Base-by-base conservation (phyloP, 2,888 invertebrate species). In the Xestia rhomboidea region DNA sequence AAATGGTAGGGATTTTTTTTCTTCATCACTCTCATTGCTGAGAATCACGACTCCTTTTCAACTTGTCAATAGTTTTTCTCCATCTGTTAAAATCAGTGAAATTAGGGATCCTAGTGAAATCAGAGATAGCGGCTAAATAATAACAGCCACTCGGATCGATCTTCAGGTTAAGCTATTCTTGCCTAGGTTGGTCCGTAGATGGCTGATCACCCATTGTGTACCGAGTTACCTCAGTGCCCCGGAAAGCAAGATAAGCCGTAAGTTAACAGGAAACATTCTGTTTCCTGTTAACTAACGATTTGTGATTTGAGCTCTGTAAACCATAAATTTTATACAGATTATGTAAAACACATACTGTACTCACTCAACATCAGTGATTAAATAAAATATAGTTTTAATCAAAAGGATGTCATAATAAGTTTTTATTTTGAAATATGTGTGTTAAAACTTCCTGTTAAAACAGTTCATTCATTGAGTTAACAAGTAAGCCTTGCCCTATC, bases 361-460 rank as follows among this genome's bases (percentile, higher is more conserved):
- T 49, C 21, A 49, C 41, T 57, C 62, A 34, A 30, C 24, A 44
- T 44, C 10, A 66, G 11, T 82, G 49, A 57, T 67, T 60, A 15
- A 67, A 44, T 62, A 34, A 24, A 64, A 57, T 57, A 66, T 24
- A 0, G n/a, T 62, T 67, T 62, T 85, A 75, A 85, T 82, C 85
- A 76, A 62, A 46, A 82, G 82, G 68, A 82, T 68, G 82, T 82
- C 18, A 30, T 46, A 62, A 66, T 60, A 62, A 8, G n/a, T 71
- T 85, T 71, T 74, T 68, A 66, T 71, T 64, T 70, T 73, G 41
- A 34, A 70, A 77, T 80, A 66, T 69, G 60, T 54, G 49, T 15
- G 51, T 69, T 84, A 68, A 57, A 38, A 74, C 82, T 76, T 85
- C 76, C 82, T 82, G 60, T 30, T 66, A 38, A 46, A 82, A 30